phyloP scores from a whole-genome alignment of 2,888 invertebrate species.

The Lasius fuliginosus region DNA sequence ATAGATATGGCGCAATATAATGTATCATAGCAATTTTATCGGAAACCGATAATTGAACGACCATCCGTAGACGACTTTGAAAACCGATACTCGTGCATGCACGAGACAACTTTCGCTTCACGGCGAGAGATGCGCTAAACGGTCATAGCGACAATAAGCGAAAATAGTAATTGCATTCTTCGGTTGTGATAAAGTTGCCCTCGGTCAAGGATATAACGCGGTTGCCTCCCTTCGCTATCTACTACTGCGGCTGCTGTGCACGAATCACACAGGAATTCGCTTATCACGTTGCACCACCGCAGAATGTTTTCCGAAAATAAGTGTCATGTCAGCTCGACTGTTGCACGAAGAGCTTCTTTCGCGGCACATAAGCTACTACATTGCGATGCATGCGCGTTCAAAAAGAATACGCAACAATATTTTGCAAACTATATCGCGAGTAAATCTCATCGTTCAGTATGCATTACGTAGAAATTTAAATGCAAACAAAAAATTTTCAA shows the following conservation, averaged over 20 bases:
- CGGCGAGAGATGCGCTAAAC: constrained; percentile 27
- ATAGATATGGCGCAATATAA: constrained; percentile 54
- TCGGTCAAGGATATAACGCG: constrained; percentile 21
- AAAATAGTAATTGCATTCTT: constrained; percentile 52
- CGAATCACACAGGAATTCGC: constrained; percentile 25
- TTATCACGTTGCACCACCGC: constrained; percentile 11
- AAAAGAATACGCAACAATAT: not conserved
- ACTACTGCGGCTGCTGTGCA: not conserved
- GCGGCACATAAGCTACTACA: constrained; percentile 6
- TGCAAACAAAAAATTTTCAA: not conserved
- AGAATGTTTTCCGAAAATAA: constrained; percentile 19
- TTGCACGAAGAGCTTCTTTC: not conserved
- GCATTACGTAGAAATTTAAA: not conserved
- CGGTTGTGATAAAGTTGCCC: not conserved
- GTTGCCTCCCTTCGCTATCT: not conserved
- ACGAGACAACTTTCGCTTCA: constrained; percentile 48
- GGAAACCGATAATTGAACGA: constrained; percentile 57
- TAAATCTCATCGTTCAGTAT: not conserved
- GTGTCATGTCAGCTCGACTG: not conserved
- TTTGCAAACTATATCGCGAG: not conserved
- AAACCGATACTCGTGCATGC: constrained; percentile 48
- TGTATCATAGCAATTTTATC: constrained; percentile 54
- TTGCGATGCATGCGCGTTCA: not conserved
- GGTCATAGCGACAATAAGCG: constrained; percentile 40
- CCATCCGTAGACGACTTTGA: constrained; percentile 51